Percentiles rank a stretch among this genome's conserved stretches.
Conservation (phyloP, 2,888 invertebrate species). For the Drosophila antonietae region DNA sequence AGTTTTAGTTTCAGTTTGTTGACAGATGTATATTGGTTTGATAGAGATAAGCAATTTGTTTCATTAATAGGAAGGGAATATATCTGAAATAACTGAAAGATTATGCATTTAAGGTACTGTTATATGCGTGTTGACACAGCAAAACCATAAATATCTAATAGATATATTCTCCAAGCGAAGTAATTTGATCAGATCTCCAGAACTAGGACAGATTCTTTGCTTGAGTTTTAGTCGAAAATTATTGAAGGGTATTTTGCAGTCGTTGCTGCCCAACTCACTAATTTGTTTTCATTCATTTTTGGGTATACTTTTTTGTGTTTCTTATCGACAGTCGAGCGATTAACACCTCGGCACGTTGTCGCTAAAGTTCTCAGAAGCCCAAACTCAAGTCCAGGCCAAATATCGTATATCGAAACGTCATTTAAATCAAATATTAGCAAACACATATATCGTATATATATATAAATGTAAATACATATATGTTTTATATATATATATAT, state of each 20-base stretch:
- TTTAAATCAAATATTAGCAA: slow-evolving; percentile 39
- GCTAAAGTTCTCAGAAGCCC: slow-evolving; percentile 18
- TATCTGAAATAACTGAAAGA: no score
- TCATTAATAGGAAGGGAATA: no score
- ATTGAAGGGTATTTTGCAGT: background rate
- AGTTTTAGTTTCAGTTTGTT: background rate
- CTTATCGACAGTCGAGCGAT: slow-evolving; percentile 50
- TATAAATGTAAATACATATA: background rate
- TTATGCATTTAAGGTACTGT: no score
- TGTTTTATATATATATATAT: background rate
- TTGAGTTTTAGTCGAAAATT: background rate
- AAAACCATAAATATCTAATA: no score
- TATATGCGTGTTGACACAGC: no score
- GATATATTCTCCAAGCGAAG: background rate
- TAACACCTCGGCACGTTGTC: slow-evolving; percentile 49
- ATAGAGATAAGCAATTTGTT: background rate
- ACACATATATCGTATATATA: slow-evolving; percentile 10
- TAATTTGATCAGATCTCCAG: background rate
- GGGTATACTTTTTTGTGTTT: background rate
- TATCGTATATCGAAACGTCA: slow-evolving; percentile 15
- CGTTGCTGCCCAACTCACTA: background rate
- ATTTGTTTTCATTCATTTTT: slow-evolving; percentile 1
- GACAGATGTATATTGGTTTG: background rate
- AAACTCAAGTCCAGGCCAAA: slow-evolving; percentile 9
- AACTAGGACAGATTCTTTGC: background rate